Conservation (phyloP, 2,888 invertebrate species). For the Cactoblastis cactorum region DNA sequence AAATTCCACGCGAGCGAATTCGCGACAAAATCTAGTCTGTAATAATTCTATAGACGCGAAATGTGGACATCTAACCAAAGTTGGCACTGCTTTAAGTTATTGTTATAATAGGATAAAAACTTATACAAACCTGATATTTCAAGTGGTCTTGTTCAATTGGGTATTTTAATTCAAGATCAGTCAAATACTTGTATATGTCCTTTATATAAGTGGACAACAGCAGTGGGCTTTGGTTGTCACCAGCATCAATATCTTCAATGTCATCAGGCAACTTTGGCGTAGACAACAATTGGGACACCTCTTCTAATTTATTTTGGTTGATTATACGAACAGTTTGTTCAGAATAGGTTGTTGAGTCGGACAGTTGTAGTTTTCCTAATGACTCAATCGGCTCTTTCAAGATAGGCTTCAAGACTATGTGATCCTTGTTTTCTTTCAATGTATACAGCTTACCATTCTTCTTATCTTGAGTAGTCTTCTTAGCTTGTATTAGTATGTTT, state of each 20-base stretch:
- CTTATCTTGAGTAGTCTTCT: slow-evolving; percentile 45
- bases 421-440: slow-evolving; percentile 46
- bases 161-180: slow-evolving; percentile 84
- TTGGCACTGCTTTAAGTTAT: too few species aligned
- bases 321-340: slow-evolving; percentile 15
- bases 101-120: neutral
- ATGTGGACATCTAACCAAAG: too few species aligned
- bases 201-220: slow-evolving; percentile 91
- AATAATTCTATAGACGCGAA: too few species aligned
- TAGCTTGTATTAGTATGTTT: slow-evolving; percentile 38
- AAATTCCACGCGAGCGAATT: too few species aligned
- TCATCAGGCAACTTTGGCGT: slow-evolving; percentile 49
- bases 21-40: too few species aligned
- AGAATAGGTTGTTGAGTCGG: slow-evolving; percentile 26
- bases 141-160: slow-evolving; percentile 83
- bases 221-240: slow-evolving; percentile 86
- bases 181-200: slow-evolving; percentile 93
- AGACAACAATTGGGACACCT: slow-evolving; percentile 19
- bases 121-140: slow-evolving; percentile 74
- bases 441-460: slow-evolving; percentile 42
- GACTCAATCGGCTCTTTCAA: slow-evolving; percentile 57
- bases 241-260: slow-evolving; percentile 87
- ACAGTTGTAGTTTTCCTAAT: slow-evolving; percentile 53
- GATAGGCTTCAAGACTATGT: slow-evolving; percentile 40
- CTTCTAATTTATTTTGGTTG: slow-evolving; percentile 26